These are phyloP conservation scores for Pollimyrus isidori DNA, from an alignment of 2,113 vertebrate species.

Conservation along the genomic window DNA sequence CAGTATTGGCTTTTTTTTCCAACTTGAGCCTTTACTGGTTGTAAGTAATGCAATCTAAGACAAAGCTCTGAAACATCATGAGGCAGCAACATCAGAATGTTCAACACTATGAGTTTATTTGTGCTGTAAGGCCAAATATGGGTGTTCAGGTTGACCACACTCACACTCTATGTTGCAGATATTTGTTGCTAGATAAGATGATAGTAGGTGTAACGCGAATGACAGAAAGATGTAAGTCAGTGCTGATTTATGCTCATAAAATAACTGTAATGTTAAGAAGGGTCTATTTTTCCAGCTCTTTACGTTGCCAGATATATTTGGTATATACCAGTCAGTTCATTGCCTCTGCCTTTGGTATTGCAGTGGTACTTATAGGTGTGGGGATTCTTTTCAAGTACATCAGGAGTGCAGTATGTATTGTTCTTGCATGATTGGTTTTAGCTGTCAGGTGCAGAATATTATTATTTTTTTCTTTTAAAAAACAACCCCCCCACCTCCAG, in stretches of 20 bases:
- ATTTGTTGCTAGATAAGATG: neutral
- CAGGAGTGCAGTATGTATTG: neutral
- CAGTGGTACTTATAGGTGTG: neutral
- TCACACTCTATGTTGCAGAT: neutral
- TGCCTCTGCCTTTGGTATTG: neutral
- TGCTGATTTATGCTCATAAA: neutral
- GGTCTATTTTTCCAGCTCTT: neutral
- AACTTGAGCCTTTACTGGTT: neutral
- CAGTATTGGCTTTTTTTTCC: neutral
- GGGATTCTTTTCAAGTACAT: no score
- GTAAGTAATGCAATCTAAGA: neutral
- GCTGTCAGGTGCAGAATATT: neutral
- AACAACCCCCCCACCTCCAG: neutral
- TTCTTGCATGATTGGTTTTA: no score
- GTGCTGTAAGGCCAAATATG: neutral
- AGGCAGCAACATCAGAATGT: neutral
- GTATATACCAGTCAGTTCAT: neutral
- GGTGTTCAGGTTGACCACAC: neutral
- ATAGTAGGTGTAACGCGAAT: neutral
- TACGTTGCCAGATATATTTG: neutral
- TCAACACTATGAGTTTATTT: neutral
- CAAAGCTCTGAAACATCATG: neutral
- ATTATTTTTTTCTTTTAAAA: neutral
- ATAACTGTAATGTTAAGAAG: neutral
- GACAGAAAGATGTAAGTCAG: neutral